A percentile compares a stretch with the other conserved stretches of the same genome.
phyloP scores from a whole-genome alignment of 2,113 vertebrate genomes.

The Sprattus sprattus region DNA sequence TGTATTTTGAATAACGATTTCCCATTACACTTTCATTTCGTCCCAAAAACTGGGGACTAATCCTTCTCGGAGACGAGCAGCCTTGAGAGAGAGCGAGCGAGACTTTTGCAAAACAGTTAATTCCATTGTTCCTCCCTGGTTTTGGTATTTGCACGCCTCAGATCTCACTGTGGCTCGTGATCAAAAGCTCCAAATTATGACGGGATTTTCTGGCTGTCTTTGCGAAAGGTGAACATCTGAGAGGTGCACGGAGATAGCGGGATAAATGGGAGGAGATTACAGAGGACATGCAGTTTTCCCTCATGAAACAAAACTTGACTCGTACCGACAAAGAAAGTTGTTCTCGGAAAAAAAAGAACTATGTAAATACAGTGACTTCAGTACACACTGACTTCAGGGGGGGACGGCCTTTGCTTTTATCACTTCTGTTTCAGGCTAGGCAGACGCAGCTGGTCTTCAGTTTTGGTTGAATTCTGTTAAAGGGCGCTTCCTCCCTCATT shows the following conservation, averaged over 20 bases:
- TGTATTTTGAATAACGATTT: constrained; percentile 17
- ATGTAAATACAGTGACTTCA: neutral
- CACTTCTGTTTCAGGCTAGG: neutral
- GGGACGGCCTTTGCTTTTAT: neutral
- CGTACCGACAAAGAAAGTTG: neutral
- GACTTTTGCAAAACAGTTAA: neutral
- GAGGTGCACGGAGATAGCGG: neutral
- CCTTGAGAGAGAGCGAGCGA: neutral
- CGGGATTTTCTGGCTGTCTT: neutral
- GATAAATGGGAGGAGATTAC: neutral
- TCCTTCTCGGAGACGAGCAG: neutral
- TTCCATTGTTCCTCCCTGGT: neutral
- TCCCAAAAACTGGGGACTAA: neutral
- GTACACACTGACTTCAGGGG: neutral
- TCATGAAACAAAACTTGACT: neutral
- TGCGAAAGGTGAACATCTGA: neutral
- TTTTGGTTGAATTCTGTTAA: neutral
- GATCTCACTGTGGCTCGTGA: neutral
- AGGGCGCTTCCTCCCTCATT: neutral
- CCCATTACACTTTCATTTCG: neutral
- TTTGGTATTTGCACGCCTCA: constrained; percentile 10
- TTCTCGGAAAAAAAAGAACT: neutral
- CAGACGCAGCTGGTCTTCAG: neutral
- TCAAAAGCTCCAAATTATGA: constrained; percentile 13
- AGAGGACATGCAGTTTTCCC: neutral